Conservation (phyloP, 1,140 invertebrate species). For the Asobara japonica region DNA sequence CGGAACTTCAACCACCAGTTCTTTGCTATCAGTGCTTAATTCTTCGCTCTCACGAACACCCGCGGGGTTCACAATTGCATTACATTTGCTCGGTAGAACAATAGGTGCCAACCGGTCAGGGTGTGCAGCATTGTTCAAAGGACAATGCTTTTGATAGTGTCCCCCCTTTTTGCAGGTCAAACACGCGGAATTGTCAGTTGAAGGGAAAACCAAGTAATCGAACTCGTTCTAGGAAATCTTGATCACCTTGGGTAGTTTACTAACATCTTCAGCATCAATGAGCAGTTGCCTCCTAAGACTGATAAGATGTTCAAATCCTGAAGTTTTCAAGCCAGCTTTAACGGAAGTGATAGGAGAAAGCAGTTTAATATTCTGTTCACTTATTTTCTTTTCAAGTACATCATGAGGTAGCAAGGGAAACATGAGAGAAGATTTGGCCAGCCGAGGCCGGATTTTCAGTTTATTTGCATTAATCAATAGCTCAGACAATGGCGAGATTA, state of each 20-base stretch:
- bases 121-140: too few species aligned
- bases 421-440: constrained; percentile 6
- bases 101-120: too few species aligned
- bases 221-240: neutral
- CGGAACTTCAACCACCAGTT: too few species aligned
- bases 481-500: neutral
- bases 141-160: constrained; percentile 5
- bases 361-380: neutral
- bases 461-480: neutral
- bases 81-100: too few species aligned
- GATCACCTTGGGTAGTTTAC: neutral
- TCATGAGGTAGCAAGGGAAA: neutral
- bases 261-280: constrained; percentile 5
- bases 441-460: constrained; percentile 9
- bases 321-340: neutral
- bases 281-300: neutral
- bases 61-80: too few species aligned
- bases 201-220: neutral
- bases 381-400: neutral
- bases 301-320: neutral
- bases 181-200: neutral
- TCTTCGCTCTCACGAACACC: too few species aligned
- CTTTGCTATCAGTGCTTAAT: too few species aligned
- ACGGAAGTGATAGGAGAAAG: neutral
- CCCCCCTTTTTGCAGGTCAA: constrained; percentile 9